These are phyloP conservation scores for Cynaeus angustus DNA, from an alignment of 2,888 invertebrate species.

Conservation along the genomic window DNA sequence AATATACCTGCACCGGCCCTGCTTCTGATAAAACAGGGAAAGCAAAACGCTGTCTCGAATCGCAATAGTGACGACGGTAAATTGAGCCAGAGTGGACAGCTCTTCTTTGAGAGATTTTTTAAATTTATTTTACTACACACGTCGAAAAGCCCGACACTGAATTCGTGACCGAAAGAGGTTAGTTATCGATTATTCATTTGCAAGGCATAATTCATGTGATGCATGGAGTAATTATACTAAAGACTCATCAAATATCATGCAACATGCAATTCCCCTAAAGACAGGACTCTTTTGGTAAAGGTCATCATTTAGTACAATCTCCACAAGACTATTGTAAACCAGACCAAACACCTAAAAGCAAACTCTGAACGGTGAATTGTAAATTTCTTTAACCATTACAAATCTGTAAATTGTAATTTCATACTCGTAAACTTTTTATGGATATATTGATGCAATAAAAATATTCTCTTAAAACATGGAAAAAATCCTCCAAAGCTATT, in stretches of 20 bases:
- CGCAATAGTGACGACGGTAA: conserved; percentile 60
- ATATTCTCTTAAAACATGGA: conserved; percentile 11
- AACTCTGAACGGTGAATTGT: conserved; percentile 3
- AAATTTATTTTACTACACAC: conserved; percentile 37
- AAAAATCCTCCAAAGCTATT: conserved; percentile 3
- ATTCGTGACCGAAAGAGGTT: neutral
- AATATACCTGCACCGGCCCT: conserved; percentile 62
- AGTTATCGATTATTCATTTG: no score
- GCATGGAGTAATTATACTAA: no score
- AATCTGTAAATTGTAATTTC: conserved; percentile 27
- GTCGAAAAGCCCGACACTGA: neutral
- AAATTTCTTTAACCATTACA: conserved; percentile 24
- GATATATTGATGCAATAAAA: conserved; percentile 22
- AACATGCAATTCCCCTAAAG: no score
- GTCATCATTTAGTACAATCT: no score
- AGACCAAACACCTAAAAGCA: no score
- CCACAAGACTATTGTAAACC: no score
- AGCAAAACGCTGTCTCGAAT: conserved; percentile 59
- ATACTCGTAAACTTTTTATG: conserved; percentile 30
- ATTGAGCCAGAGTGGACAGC: conserved; percentile 52
- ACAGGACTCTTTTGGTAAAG: no score
- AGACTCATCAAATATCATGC: no score
- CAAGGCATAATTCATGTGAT: no score
- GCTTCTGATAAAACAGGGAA: conserved; percentile 57
- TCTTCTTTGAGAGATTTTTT: conserved; percentile 35